phyloP scores from a whole-genome alignment of 2,797 vertebrate genomes.

The Acanthiza pusilla region DNA sequence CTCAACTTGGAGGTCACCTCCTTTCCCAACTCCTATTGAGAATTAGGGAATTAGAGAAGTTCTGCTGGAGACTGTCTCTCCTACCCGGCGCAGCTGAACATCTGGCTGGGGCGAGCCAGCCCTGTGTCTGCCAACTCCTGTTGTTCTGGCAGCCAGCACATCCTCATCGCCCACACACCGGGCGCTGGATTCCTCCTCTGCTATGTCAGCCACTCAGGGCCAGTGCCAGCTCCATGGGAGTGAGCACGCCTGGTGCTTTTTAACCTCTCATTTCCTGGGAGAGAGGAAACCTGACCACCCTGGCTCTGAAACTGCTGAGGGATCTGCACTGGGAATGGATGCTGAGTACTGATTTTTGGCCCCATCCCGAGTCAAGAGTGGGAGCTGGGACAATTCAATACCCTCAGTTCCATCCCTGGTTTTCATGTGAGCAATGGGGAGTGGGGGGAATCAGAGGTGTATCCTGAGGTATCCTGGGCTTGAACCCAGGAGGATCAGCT shows the following conservation, averaged over 20 bases:
- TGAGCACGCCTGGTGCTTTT: background rate
- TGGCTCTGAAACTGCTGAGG: accelerated
- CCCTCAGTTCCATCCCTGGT: background rate
- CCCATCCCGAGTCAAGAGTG: background rate
- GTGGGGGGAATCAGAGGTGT: background rate
- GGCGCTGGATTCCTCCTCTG: slow-evolving; percentile 54
- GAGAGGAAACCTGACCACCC: background rate
- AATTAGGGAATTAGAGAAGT: background rate
- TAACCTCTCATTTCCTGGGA: slow-evolving; percentile 19
- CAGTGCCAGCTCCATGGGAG: slow-evolving; percentile 6
- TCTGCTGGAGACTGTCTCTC: background rate
- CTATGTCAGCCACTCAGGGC: slow-evolving; percentile 8
- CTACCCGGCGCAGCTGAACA: slow-evolving; percentile 21
- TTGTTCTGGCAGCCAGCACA: slow-evolving; percentile 56
- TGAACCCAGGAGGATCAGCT: background rate
- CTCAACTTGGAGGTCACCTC: slow-evolving; percentile 1
- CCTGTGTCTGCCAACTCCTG: slow-evolving; percentile 3
- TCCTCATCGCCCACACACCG: slow-evolving; percentile 64
- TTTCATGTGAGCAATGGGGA: background rate
- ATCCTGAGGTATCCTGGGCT: background rate
- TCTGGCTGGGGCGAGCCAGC: slow-evolving; percentile 6
- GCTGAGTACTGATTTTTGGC: accelerated
- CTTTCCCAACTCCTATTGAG: background rate
- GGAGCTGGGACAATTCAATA: background rate
- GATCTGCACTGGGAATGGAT: background rate